Conservation (phyloP, 2,797 vertebrate genomes). For the Anguilla megastoma region DNA sequence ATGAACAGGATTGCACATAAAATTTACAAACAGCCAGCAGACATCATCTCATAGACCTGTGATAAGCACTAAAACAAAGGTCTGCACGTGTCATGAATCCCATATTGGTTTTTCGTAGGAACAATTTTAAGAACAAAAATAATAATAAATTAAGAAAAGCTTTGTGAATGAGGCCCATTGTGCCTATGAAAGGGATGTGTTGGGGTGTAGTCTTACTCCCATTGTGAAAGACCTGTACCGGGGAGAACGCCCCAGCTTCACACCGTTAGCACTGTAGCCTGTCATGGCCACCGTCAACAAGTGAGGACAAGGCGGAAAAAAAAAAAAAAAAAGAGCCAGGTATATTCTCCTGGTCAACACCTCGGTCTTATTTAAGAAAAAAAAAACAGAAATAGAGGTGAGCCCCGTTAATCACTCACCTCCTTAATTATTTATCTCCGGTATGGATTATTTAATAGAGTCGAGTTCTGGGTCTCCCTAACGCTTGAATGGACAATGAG, state of each 20-base stretch:
- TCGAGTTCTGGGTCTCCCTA: not conserved
- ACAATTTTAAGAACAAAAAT: too few relatives aligned
- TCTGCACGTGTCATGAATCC: too few relatives aligned
- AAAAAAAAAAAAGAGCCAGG: not conserved
- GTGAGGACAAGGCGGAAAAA: not conserved
- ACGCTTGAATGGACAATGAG: not conserved
- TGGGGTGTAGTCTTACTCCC: not conserved
- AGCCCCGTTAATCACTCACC: not conserved
- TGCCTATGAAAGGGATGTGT: not conserved
- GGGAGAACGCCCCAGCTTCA: not conserved
- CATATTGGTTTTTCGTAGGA: too few relatives aligned
- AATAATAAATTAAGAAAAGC: too few relatives aligned
- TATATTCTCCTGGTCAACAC: not conserved
- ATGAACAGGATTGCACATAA: too few relatives aligned
- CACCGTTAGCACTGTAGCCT: not conserved
- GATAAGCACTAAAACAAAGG: too few relatives aligned
- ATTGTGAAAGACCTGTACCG: not conserved
- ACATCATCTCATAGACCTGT: too few relatives aligned
- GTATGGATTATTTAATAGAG: not conserved
- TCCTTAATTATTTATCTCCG: not conserved
- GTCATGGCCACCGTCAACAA: not conserved
- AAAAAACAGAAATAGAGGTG: not conserved
- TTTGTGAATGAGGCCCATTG: not conserved
- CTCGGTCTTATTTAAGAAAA: not conserved
- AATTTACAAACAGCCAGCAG: too few relatives aligned